Conservation (phyloP, 92 coral and sea anemone species). For the Epizoanthus stellaris region DNA sequence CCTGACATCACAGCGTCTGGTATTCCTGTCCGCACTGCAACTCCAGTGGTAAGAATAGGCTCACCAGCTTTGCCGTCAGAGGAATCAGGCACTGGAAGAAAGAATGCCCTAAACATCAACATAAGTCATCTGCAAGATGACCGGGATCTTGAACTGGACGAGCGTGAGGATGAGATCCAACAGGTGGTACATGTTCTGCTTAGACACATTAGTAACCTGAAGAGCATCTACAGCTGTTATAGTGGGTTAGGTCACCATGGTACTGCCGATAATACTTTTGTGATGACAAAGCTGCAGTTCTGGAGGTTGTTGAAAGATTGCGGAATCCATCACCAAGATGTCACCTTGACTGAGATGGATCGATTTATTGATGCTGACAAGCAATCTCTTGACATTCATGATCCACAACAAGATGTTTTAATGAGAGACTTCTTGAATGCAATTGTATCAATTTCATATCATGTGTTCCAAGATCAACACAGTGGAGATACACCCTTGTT, state of each 20-base stretch:
- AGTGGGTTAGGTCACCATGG: conserved; percentile 82
- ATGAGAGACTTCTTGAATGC: conserved; percentile 91
- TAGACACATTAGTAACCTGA: conserved; percentile 86
- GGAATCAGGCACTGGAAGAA: conserved; percentile 59
- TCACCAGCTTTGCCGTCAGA: conserved; percentile 77
- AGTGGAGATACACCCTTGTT: conserved; percentile 62
- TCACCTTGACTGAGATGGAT: conserved; percentile 82
- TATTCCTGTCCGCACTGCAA: conserved; percentile 81
- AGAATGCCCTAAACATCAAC: conserved; percentile 79
- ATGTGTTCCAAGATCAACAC: conserved; percentile 65
- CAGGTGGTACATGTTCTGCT: conserved; percentile 84
- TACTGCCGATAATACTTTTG: conserved; percentile 80
- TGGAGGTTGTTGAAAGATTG: conserved; percentile 97
- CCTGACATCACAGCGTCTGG: conserved; percentile 89
- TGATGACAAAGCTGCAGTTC: conserved; percentile 88
- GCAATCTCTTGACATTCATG: conserved; percentile 64
- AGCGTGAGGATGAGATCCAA: conserved; percentile 82
- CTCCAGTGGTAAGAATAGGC: conserved; percentile 72
- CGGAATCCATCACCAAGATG: conserved; percentile 78
- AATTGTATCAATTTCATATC: conserved; percentile 83
- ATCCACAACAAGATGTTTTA: conserved; percentile 86
- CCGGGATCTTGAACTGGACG: conserved; percentile 78
- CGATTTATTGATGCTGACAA: conserved; percentile 69
- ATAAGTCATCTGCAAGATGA: conserved; percentile 82
- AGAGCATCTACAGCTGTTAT: conserved; percentile 87